Evolutionary conservation across 2,888 invertebrate species (phyloP), one percentile per base, ranked within the genome.

Genomic region (Plutella xylostella): DNA sequence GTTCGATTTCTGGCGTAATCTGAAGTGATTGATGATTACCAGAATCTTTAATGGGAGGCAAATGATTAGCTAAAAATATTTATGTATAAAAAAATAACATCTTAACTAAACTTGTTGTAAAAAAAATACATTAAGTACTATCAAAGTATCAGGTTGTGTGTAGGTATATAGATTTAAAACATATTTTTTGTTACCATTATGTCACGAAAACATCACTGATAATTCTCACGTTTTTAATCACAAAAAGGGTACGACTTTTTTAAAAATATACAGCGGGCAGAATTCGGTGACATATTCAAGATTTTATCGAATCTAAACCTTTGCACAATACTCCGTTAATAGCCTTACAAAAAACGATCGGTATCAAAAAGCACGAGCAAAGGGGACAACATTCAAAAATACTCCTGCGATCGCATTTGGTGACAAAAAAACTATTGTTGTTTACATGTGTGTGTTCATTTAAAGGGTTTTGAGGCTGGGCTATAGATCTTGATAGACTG

Each of bases 231-330:
- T 65, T 70, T 73, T 52, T 65, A 57, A 60, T 55, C 53, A 68
- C 63, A 61, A 67, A 72, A 76, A 75, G 73, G 68, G 70, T 75
- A 71, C 71, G 68, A 71, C 63, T 61, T 74, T 73, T 72, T 63
- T 65, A 65, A 66, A 76, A 77, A 71, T 68, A 62, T 57, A 59
- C 68, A 60, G 68, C 66, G 72, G 68, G 68, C 12, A 61, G 54
- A 69, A 68, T 65, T 63, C 63, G 68, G 80, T 78, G 82, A 82
- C 82, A 83, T 72, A 72, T 76, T 73, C 60, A 63, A 80, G 83
- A 83, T 83, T 75, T 79, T 78, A 83, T 82, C 83, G 68, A 56
- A 62, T 61, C 63, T 76, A 73, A 79, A 73, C 67, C 77, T 77
- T 78, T 58, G 76, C 78, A 82, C 82, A 82, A 79, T 76, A 66